Percentiles rank a stretch among this genome's conserved stretches.
phyloP scores from a whole-genome alignment of 2,113 vertebrate species.

The Mellivora capensis region DNA sequence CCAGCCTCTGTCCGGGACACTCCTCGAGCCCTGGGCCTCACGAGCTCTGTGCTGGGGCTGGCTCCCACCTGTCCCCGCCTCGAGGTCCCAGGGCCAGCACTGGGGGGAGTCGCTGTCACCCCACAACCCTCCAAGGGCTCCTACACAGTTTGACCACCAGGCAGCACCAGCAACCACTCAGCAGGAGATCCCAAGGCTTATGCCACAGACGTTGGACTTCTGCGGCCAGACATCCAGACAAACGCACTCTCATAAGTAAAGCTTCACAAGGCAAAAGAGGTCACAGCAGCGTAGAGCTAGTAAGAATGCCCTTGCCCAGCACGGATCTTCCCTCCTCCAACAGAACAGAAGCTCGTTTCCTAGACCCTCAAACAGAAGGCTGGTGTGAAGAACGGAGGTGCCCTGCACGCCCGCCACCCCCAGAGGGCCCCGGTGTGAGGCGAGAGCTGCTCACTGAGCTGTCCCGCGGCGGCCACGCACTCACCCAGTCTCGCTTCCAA shows the following conservation, averaged over 20 bases:
- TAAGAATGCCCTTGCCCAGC: background rate
- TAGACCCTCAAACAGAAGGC: background rate
- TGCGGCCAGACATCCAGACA: background rate
- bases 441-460: background rate
- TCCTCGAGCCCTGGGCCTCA: background rate
- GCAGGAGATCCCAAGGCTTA: background rate
- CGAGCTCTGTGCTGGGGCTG: background rate
- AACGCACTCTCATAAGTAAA: background rate
- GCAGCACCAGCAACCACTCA: background rate
- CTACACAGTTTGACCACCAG: background rate
- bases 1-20: background rate
- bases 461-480: rapidly evolving
- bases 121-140: background rate
- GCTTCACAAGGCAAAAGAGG: rapidly evolving
- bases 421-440: background rate
- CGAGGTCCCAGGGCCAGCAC: background rate
- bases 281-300: background rate
- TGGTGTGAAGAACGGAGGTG: background rate
- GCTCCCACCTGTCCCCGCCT: background rate
- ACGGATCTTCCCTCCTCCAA: background rate
- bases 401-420: background rate
- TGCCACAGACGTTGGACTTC: background rate
- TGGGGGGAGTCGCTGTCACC: background rate
- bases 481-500: background rate
- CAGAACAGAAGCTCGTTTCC: background rate